Evolutionary conservation across 2,113 vertebrate species (phyloP), one percentile per base, ranked within the genome.

Genomic region (Opisthocomus hoazin): DNA sequence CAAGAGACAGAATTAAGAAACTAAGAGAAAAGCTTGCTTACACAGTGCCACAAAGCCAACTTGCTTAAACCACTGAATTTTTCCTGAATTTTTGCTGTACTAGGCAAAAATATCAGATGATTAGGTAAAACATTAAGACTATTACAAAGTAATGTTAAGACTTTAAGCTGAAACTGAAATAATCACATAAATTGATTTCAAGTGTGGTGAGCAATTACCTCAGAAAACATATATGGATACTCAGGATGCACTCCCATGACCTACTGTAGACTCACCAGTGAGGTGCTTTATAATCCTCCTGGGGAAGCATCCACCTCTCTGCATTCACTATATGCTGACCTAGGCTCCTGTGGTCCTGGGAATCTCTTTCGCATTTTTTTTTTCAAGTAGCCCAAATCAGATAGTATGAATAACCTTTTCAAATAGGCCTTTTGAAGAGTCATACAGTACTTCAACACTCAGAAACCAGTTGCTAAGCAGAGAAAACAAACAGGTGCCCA

Each of bases 241-340:
- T 13, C 7, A 79, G 15, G 17, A 83, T 20, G 60, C 3, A 41
- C 21, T 68, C 54, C 32, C 51, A 57, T 10, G 6, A 73, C 18
- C 32, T 43, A 22, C 36, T 23, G 12, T 7, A 70, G 43, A 39
- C 11, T 78, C 19, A 30, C 19, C 56, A 66, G 34, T 27, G 34
- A 83, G 21, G 9, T 88, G 32, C 56, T 68, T 58, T 43, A 74
- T 16, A 84, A 70, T 12, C 18, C 22, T 58, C 10, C 23, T 1
- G 3, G 8, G 12, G 32, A 93, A 84, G 29, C 27, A 77, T 24
- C 15, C 15, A 60, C 11, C 17, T 84, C 46, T 36, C 15, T 60
- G 9, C n/a, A 15, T 5, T 0, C 2, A 50, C 66, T 58, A 11
- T 11, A 58, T 0, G 2, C 46, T 71, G 37, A 83, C 13, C 61